Evolutionary conservation across 1,140 invertebrate genomes (phyloP).

Genomic region (Caenorhabditis briggsae): DNA sequence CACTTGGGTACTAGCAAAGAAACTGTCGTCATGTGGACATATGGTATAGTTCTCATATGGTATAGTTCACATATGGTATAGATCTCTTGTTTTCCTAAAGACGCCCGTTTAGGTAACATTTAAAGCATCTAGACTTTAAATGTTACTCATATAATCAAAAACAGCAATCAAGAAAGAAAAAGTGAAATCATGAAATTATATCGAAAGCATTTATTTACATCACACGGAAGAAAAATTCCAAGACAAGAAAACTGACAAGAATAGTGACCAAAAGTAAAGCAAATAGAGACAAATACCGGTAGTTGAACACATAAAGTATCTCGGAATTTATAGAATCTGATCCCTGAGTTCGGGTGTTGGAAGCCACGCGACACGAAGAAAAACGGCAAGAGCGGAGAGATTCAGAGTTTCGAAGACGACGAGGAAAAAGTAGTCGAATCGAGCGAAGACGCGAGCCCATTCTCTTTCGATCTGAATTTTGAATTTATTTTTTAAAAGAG

Average conservation of each 20-base stretch:
- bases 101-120: no score
- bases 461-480: constrained; percentile 71
- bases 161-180: no score
- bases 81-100: not conserved
- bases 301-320: not conserved
- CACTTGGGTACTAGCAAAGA: not conserved
- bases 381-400: constrained; percentile 70
- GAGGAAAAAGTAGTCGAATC: constrained; percentile 74
- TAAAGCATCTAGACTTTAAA: no score
- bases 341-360: constrained; percentile 67
- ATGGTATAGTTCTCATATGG: not conserved
- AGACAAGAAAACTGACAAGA: not conserved
- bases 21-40: not conserved
- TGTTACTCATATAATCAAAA: no score
- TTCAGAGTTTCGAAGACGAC: constrained; percentile 71
- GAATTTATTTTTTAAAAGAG: no score
- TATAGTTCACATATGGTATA: not conserved
- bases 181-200: no score
- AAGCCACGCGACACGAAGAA: constrained; percentile 71
- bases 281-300: not conserved
- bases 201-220: not conserved
- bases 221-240: not conserved
- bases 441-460: constrained; percentile 72
- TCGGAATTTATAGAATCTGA: constrained; percentile 28
- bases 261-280: not conserved